Conservation (phyloP, 2,888 invertebrate species). For the Cephus nigrinus region DNA sequence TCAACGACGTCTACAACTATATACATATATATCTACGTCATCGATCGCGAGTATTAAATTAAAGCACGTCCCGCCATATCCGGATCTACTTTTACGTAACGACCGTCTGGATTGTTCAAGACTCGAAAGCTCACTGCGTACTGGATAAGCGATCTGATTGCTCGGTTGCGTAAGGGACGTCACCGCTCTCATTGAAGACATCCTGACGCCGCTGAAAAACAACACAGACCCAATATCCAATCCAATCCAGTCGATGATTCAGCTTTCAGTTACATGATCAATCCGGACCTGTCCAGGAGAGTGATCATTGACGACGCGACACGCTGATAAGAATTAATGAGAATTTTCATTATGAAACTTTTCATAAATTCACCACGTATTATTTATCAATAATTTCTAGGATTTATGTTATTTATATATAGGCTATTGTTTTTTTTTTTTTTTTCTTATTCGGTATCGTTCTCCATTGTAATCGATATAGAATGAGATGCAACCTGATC, state of each 20-base stretch:
- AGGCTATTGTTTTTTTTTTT: background rate
- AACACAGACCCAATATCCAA: background rate
- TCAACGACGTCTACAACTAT: background rate
- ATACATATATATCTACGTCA: background rate
- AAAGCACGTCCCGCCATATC: background rate
- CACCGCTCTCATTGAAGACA: background rate
- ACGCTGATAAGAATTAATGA: background rate
- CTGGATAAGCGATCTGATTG: background rate
- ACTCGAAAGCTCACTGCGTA: background rate
- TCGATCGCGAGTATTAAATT: background rate
- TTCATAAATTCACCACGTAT: background rate
- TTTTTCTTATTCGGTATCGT: background rate
- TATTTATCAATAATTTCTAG: background rate
- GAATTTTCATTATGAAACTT: background rate
- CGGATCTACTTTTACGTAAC: background rate
- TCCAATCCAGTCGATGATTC: background rate
- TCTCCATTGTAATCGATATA: background rate
- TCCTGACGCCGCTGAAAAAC: background rate
- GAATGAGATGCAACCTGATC: background rate
- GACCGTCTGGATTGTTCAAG: background rate
- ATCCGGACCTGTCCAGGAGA: background rate
- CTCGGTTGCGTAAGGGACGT: background rate
- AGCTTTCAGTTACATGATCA: background rate
- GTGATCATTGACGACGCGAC: background rate
- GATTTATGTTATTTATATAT: background rate